Conservation (phyloP, 2,113 vertebrate genomes). For the Nothobranchius furzeri region DNA sequence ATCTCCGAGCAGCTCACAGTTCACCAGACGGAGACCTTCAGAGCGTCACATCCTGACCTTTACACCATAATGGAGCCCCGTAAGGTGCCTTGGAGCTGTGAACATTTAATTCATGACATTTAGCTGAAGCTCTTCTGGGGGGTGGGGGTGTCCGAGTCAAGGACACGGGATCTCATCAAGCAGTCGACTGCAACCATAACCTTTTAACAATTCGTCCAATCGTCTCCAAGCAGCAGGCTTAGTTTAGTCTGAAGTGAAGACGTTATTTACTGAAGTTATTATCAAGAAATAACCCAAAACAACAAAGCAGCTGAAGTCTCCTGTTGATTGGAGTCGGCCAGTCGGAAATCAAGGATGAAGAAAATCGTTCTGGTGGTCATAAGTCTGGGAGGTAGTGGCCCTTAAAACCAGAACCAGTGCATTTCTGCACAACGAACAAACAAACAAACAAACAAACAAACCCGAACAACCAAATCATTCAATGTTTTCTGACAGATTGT, state of each 20-base stretch:
- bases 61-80: not conserved
- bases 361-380: too few species aligned
- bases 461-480: too few species aligned
- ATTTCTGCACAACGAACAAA: too few species aligned
- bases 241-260: not conserved
- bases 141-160: not conserved
- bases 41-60: conserved; percentile 22
- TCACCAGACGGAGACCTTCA: not conserved
- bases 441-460: too few species aligned
- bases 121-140: not conserved
- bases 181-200: conserved; percentile 21
- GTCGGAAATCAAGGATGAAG: too few species aligned
- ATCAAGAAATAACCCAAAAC: too few species aligned
- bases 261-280: too few species aligned
- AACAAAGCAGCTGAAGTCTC: too few species aligned
- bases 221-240: not conserved
- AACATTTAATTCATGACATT: conserved; percentile 41
- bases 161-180: conserved; percentile 17
- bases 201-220: conserved; percentile 6
- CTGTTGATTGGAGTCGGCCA: too few species aligned
- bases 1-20: not conserved
- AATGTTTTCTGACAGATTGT: too few species aligned
- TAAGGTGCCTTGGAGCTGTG: conserved; percentile 3
- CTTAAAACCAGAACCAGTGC: too few species aligned
- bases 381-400: too few species aligned